Base-by-base conservation (phyloP, 2,888 invertebrate species). In the Drosophila sordidula region DNA sequence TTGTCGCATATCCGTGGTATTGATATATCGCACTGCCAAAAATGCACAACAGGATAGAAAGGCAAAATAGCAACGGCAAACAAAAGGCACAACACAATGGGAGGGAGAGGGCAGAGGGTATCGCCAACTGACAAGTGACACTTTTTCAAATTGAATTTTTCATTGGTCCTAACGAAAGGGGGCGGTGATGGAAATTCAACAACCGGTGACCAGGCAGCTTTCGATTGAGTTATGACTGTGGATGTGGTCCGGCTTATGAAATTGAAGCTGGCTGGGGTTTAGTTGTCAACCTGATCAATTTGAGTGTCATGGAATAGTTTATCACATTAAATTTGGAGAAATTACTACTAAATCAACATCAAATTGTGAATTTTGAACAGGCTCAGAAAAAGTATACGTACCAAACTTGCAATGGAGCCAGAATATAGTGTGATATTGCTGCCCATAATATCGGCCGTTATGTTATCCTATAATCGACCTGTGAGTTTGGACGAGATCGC, bases 81-180 rank as follows among this genome's bases (percentile, higher is more conserved):
- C 82, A 78, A 75, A 81, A 64, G 81, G 49, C 62, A 55, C 18
- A 55, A 18, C 57, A 75, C 67, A 80, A 82, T 2, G 12, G 34
- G 11, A 11, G 68, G 52, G 54, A 50, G 41, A 22, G 44, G 42
- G 46, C 36, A 52, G 25, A 49, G 67, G 58, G 69, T 68, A 61
- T 85, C 77, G 52, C 72, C 65, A 81, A 50, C 73, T 85, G 82
- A 86, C 87, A 86, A 88, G 87, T 88, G 82, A 88, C 82, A 88
- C 47, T 86, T 82, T 82, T 83, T 69, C 70, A 88, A 82, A 88
- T 88, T 82, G 82, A 86, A 86, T 88, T 82, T 83, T 70, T 78
- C 75, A 78, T 52, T 55, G 61, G 32, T 32, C 9, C 50, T 36
- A 16, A 65, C 47, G 50, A 22, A 54, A 9, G 14, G 6, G 26